These are phyloP conservation scores for Bufo gargarizans DNA, from an alignment of 2,113 vertebrate genomes.

Conservation along the genomic window DNA sequence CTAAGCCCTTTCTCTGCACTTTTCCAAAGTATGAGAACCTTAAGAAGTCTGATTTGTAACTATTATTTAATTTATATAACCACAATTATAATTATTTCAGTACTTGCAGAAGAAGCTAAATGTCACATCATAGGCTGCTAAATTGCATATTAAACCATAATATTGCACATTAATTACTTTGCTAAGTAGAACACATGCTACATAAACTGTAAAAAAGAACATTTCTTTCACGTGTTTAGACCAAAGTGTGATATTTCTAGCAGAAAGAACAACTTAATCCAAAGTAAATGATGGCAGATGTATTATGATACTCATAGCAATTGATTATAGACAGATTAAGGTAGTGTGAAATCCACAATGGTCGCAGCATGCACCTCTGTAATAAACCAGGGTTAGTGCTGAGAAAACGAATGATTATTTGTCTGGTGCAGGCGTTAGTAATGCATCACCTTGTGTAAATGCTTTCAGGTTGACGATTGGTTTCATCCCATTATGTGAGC, in stretches of 20 bases:
- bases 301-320: neutral
- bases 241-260: slow-evolving; percentile 25
- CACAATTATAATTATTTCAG: neutral
- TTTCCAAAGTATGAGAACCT: neutral
- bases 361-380: neutral
- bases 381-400: slow-evolving; percentile 21
- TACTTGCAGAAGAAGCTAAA: neutral
- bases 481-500: neutral
- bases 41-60: neutral
- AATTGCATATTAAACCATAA: neutral
- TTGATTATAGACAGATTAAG: slow-evolving; percentile 24
- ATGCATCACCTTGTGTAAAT: slow-evolving; percentile 6
- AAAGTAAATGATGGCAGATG: neutral
- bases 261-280: neutral
- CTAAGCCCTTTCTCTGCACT: too few relatives aligned
- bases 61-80: neutral
- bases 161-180: slow-evolving; percentile 1
- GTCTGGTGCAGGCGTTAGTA: neutral
- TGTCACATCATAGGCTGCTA: neutral
- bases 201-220: neutral
- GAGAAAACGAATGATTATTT: slow-evolving; percentile 10
- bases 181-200: slow-evolving; percentile 1
- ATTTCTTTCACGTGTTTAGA: slow-evolving; percentile 1
- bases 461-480: neutral
- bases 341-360: slow-evolving; percentile 27